phyloP scores from a whole-genome alignment of 2,113 vertebrate genomes.

The Mormoops blainvillei region DNA sequence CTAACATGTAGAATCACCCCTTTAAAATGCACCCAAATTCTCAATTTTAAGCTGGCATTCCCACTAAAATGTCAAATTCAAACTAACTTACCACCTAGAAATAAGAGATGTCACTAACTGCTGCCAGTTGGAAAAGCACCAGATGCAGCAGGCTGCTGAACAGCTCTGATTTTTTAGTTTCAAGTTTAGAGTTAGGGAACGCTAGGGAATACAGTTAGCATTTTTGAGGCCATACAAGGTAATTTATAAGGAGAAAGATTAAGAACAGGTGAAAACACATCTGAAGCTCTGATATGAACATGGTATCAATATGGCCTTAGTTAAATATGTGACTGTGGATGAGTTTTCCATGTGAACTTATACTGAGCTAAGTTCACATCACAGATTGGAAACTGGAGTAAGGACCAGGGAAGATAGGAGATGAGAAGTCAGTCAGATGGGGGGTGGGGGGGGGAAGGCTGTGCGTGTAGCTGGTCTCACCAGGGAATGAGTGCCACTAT shows the following conservation, averaged over 20 bases:
- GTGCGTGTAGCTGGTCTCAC: not conserved
- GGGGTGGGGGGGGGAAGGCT: not conserved
- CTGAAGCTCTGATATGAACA: slow-evolving; percentile 15
- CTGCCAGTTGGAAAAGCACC: slow-evolving; percentile 46
- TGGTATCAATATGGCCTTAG: not conserved
- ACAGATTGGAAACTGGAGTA: not conserved
- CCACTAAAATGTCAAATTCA: slow-evolving; percentile 59
- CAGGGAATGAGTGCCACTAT: not conserved
- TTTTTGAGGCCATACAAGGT: slow-evolving; percentile 54
- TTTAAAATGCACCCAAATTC: slow-evolving; percentile 20
- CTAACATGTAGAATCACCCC: not conserved
- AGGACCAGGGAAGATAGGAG: not conserved
- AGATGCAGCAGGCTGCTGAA: slow-evolving; percentile 47
- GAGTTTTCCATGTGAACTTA: not conserved
- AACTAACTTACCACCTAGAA: slow-evolving; percentile 51
- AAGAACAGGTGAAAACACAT: slow-evolving; percentile 36
- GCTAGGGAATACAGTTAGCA: slow-evolving; percentile 5
- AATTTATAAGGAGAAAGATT: slow-evolving; percentile 50
- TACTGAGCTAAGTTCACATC: not conserved
- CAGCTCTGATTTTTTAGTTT: slow-evolving; percentile 53
- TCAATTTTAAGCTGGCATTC: slow-evolving; percentile 48
- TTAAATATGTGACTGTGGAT: not conserved
- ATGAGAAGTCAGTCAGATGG: not conserved
- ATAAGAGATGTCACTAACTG: slow-evolving; percentile 41
- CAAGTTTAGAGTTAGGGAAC: slow-evolving; percentile 22